Percentiles rank a stretch among this genome's conserved stretches.
Evolutionary conservation across 2,113 vertebrate genomes (phyloP).

Genomic region (Phoxinus phoxinus): DNA sequence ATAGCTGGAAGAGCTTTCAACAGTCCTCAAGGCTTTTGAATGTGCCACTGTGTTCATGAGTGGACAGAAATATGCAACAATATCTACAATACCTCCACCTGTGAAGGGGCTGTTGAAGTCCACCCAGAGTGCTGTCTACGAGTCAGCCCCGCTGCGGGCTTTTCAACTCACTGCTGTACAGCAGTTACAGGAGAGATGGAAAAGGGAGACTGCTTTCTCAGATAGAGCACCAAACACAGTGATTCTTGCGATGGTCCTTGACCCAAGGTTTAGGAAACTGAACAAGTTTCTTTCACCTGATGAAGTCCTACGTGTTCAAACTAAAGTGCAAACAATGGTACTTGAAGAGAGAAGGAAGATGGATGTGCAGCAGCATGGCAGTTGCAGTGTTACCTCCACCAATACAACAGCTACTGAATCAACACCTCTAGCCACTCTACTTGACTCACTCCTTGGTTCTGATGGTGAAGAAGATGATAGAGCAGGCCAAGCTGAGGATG

Average conservation of each 20-base stretch:
- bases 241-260: conserved; percentile 34
- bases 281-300: conserved; percentile 46
- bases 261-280: conserved; percentile 52
- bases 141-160: conserved; percentile 24
- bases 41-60: conserved; percentile 50
- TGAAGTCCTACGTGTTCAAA: conserved; percentile 17
- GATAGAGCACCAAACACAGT: conserved; percentile 30
- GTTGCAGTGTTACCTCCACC: conserved; percentile 39
- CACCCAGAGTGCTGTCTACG: conserved; percentile 26
- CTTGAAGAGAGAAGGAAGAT: conserved; percentile 42
- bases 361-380: conserved; percentile 36
- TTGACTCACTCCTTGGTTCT: conserved; percentile 49
- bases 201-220: conserved; percentile 39
- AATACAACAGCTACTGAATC: conserved; percentile 43
- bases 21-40: conserved; percentile 47
- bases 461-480: conserved; percentile 42
- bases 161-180: conserved; percentile 35
- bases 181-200: conserved; percentile 38
- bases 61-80: conserved; percentile 47
- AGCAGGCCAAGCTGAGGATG: conserved; percentile 45
- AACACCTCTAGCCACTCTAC: conserved; percentile 25
- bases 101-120: conserved; percentile 54
- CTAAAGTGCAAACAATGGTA: conserved; percentile 40
- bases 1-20: conserved; percentile 43
- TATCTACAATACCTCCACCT: conserved; percentile 48